Base-by-base conservation (phyloP, 2,113 vertebrate species). In the Macquaria ambigua region DNA sequence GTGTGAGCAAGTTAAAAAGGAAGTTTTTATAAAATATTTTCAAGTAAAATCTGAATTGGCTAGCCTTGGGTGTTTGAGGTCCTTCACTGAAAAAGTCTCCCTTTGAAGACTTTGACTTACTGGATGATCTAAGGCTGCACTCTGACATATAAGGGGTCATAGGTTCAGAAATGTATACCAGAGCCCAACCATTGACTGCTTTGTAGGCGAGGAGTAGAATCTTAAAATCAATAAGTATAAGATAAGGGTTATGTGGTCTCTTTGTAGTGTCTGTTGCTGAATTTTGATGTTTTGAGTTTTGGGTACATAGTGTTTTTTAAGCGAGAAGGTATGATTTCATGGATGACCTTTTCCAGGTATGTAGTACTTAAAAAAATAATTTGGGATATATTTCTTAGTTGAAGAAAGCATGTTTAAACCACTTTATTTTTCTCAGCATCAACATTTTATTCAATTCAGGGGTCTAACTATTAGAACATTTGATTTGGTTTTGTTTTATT, bases 31-130 rank as follows among this genome's bases (percentile, higher is more conserved):
- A 43, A 70, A 48, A 76, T 10, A 55, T 61, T 5, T 16, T 3
- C 20, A 50, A 74, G 70, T 37, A n/a, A 71, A 83, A 70, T 10
- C 8, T 28, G 67, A 75, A 53, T 52, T 59, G 55, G 18, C 12
- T 41, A 52, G 48, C 41, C 23, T 14, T 23, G 16, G 48, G 6
- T 71, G 43, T 77, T 39, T 50, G 43, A 43, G n/a, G 58, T 28
- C 39, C 25, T 48, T 86, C 21, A 14, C 63, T 62, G 43, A 82
- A 85, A 79, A 77, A 77, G 25, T 68, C 41, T 84, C 39, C 68
- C 75, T 89, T 89, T 90, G 85, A 92, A 89, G 81, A 69, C 61
- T 74, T 41, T 39, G 55, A 83, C 50, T 72, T 79, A 28, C 21
- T 18, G 46, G 72, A 63, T 72, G 74, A 91, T 85, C 84, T 76